Evolutionary conservation across 2,888 invertebrate species (phyloP).

Genomic region (Zeuzera pyrina): DNA sequence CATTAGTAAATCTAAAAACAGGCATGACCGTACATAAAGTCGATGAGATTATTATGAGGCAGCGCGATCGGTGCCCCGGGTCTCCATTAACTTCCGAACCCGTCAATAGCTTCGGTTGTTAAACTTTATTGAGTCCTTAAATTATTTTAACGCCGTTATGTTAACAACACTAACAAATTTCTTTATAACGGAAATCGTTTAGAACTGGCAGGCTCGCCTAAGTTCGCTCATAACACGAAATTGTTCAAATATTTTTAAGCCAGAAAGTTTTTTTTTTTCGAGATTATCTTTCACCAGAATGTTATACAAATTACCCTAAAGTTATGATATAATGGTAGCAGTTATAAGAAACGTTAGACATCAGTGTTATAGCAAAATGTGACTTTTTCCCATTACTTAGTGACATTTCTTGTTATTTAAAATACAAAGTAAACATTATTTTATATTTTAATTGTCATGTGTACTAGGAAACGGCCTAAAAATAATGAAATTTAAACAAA

Average conservation of each 20-base stretch:
- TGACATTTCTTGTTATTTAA: too few relatives aligned
- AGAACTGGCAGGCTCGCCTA: slow-evolving; percentile 20
- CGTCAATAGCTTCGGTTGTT: slow-evolving; percentile 51
- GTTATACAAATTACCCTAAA: too few relatives aligned
- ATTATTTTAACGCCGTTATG: slow-evolving; percentile 57
- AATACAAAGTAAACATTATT: too few relatives aligned
- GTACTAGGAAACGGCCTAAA: too few relatives aligned
- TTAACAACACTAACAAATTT: slow-evolving; percentile 55
- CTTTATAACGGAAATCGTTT: slow-evolving; percentile 45
- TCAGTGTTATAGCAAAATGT: too few relatives aligned
- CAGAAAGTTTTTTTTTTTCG: slow-evolving; percentile 15
- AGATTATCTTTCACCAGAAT: too few relatives aligned
- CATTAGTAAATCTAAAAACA: slow-evolving; percentile 30
- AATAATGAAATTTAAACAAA: too few relatives aligned
- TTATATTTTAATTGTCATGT: too few relatives aligned
- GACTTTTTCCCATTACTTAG: too few relatives aligned
- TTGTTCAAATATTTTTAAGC: slow-evolving; percentile 37
- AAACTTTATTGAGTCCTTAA: slow-evolving; percentile 57
- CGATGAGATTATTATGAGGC: slow-evolving; percentile 45
- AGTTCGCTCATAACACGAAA: slow-evolving; percentile 41
- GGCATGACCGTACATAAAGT: slow-evolving; percentile 37
- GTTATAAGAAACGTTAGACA: too few relatives aligned
- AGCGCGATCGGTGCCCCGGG: slow-evolving; percentile 32
- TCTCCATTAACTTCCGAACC: slow-evolving; percentile 49
- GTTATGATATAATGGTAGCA: too few relatives aligned